Base-by-base conservation (phyloP, 1,140 invertebrate genomes). In the Branchinecta lynchi region DNA sequence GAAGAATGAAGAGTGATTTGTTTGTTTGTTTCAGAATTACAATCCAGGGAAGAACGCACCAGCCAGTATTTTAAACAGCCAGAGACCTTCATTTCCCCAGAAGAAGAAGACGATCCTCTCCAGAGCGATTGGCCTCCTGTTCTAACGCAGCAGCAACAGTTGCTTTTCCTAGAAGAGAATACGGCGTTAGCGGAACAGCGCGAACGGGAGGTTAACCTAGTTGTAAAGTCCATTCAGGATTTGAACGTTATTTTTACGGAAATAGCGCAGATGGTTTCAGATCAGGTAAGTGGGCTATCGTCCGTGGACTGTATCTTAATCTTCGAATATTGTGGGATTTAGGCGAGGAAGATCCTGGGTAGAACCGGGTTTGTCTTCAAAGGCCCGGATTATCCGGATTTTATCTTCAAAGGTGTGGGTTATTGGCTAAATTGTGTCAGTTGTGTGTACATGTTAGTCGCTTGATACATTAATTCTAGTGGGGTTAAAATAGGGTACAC, bases 201-300 rank as follows among this genome's bases (percentile, higher is more conserved):
- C 70, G 92, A 96, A 77, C 82, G 89, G 75, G 91, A 97, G 81
- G 92, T 97, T 7, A 87, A 87, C 43, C 86, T 89, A 74, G 91
- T 98, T 74, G 90, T 96, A 2, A 86, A 88, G 75, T 95, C 92
- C 7, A 95, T 98, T 75, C 82, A 89, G 44, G 93, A 97, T 78
- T 82, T 98, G 60, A 96, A 96, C 79, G 85, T 92, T 72, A 89
- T 98, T 73, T 98, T 97, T 77, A 69, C 44, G 80, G 85, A 86
- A 74, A 75, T 86, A 44, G 80, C 83, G 7, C 76, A 80, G 5
- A 83, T 86, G 79, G 83, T 87, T 43, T 79, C 81, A 43, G 84
- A 86, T 73, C 85, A 86, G 80, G 85, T 86, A 78, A 74, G 70
- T n/a, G n/a, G n/a, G n/a, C n/a, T n/a, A n/a, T n/a, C n/a, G n/a